phyloP scores from a whole-genome alignment of 2,797 vertebrate genomes.

The Heterohyrax brucei region DNA sequence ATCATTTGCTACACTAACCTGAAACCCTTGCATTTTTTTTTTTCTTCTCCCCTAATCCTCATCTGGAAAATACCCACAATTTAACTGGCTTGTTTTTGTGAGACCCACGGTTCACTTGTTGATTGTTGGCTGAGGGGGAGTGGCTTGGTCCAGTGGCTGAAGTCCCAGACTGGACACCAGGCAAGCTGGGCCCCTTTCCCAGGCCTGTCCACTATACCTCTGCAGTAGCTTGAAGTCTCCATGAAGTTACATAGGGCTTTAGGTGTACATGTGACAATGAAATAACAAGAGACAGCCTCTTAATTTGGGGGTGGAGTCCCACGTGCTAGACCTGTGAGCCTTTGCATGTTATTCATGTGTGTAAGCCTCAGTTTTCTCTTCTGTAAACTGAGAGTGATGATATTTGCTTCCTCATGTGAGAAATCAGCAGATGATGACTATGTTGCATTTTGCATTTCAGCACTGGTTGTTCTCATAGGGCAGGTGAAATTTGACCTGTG shows the following conservation, averaged over 20 bases:
- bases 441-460: not conserved
- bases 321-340: not conserved
- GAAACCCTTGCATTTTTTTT: not conserved
- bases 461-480: not conserved
- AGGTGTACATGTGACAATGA: not conserved
- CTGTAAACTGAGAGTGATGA: not conserved
- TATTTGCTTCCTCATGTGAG: not conserved
- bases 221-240: conserved; percentile 10
- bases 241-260: not conserved
- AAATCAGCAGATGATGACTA: not conserved
- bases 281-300: not conserved
- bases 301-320: not conserved
- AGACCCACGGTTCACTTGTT: not conserved
- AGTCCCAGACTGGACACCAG: conserved; percentile 34
- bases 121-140: not conserved
- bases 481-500: not conserved
- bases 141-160: conserved; percentile 11
- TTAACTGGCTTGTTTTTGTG: not conserved
- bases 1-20: conserved; percentile 53
- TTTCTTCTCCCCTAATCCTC: not conserved
- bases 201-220: not conserved
- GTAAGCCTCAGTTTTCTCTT: conserved; percentile 34
- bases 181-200: conserved; percentile 67
- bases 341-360: not conserved
- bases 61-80: conserved; percentile 75